These are phyloP conservation scores for Hemicrepidius hirtus DNA, from an alignment of 2,888 invertebrate genomes.

Conservation along the genomic window DNA sequence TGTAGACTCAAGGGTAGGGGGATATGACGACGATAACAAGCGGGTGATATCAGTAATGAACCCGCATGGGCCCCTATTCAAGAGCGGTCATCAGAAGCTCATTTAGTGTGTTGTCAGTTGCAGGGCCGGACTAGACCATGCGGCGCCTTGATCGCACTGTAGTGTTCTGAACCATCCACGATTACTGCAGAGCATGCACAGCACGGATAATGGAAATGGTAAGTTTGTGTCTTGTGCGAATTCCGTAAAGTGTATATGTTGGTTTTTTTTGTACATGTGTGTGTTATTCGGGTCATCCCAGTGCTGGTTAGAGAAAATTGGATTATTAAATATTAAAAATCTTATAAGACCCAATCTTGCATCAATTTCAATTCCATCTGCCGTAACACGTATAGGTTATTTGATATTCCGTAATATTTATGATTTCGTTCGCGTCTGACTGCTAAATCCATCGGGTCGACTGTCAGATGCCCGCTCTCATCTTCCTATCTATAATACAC, in stretches of 20 bases:
- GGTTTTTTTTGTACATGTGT: constrained; percentile 15
- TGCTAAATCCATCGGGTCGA: constrained; percentile 64
- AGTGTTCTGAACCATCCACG: constrained; percentile 58
- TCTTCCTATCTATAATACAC: constrained; percentile 62
- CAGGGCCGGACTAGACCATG: constrained; percentile 64
- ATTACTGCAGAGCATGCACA: constrained; percentile 70
- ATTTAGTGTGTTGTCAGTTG: constrained; percentile 60
- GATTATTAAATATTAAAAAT: constrained; percentile 50
- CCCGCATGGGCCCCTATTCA: constrained; percentile 59
- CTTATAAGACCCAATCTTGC: constrained; percentile 49
- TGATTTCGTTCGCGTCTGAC: constrained; percentile 66
- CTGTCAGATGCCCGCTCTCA: constrained; percentile 61
- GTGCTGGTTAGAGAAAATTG: constrained; percentile 42
- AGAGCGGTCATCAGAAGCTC: constrained; percentile 49
- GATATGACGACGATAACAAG: constrained; percentile 46
- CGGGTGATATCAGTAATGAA: constrained; percentile 59
- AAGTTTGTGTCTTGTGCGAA: constrained; percentile 56
- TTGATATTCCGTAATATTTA: constrained; percentile 70
- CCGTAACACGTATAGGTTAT: constrained; percentile 62
- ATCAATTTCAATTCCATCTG: constrained; percentile 53
- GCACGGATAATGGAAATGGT: constrained; percentile 73
- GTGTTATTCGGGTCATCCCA: constrained; percentile 26
- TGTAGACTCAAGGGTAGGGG: constrained; percentile 35
- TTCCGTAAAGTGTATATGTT: constrained; percentile 4
- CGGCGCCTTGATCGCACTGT: constrained; percentile 63